Percentiles rank a stretch among this genome's conserved stretches.
phyloP scores from a whole-genome alignment of 2,113 vertebrate species.

The Cygnus buccinator region DNA sequence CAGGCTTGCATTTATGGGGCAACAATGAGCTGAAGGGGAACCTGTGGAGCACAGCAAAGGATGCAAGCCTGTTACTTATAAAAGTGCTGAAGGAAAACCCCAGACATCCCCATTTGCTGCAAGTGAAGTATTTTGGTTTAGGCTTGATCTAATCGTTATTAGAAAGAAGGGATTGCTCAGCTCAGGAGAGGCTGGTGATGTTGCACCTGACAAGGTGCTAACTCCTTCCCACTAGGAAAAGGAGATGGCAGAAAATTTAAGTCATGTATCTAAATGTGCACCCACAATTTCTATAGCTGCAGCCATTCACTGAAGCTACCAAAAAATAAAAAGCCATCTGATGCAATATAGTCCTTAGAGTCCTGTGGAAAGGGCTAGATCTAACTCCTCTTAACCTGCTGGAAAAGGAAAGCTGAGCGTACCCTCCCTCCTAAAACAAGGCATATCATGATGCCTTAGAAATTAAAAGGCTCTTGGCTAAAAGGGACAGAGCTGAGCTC shows the following conservation, averaged over 20 bases:
- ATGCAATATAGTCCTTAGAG: background rate
- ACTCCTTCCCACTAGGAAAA: background rate
- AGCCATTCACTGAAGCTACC: background rate
- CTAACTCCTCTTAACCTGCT: background rate
- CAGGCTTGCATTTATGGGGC: background rate
- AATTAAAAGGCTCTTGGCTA: background rate
- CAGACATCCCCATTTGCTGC: background rate
- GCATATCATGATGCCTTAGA: background rate
- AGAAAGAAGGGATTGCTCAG: background rate
- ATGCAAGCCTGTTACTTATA: fast-evolving
- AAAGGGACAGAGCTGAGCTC: background rate
- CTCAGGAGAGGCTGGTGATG: background rate
- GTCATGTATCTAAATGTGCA: background rate
- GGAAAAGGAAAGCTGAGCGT: background rate
- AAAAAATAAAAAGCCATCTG: background rate
- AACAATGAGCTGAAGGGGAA: background rate
- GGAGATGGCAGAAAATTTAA: background rate
- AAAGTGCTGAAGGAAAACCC: background rate
- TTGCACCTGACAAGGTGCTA: background rate
- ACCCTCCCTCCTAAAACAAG: background rate
- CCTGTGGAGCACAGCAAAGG: background rate
- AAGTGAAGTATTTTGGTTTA: background rate
- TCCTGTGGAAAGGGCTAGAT: background rate
- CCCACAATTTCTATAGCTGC: background rate
- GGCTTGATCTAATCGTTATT: background rate